Percentiles rank a stretch among this genome's conserved stretches.
phyloP scores from a whole-genome alignment of 2,888 invertebrate genomes.

The Epinotia nisella region DNA sequence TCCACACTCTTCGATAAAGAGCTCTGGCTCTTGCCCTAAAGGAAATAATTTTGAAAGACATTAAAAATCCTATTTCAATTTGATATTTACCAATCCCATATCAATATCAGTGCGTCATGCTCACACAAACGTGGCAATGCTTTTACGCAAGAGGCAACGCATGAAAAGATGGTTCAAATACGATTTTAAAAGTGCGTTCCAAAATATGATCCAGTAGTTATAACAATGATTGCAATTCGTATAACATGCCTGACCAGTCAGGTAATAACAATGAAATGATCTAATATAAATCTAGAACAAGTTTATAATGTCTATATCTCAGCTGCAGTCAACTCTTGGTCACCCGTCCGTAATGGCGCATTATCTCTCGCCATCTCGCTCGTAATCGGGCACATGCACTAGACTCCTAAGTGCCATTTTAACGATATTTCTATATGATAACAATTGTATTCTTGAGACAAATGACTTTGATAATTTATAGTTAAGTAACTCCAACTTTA shows the following conservation, averaged over 20 bases:
- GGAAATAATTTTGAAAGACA: too few species aligned
- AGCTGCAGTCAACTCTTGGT: neutral
- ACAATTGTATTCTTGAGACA: slow-evolving; percentile 42
- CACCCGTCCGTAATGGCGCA: slow-evolving; percentile 64
- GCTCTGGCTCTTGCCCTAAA: too few species aligned
- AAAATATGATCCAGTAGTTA: too few species aligned
- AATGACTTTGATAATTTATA: slow-evolving; percentile 25
- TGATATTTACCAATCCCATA: too few species aligned
- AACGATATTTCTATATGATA: slow-evolving; percentile 45
- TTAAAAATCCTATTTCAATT: too few species aligned
- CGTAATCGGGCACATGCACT: slow-evolving; percentile 59
- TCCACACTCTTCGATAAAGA: too few species aligned
- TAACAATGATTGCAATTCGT: too few species aligned
- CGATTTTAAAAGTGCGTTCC: too few species aligned
- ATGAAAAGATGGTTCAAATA: too few species aligned
- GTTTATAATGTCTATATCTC: slow-evolving; percentile 8
- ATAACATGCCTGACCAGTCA: neutral
- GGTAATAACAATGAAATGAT: neutral
- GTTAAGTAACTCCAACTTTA: neutral
- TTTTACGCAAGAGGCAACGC: too few species aligned
- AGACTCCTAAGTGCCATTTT: slow-evolving; percentile 44
- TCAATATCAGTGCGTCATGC: too few species aligned
- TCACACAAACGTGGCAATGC: too few species aligned
- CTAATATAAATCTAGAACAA: neutral
- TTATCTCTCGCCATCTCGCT: slow-evolving; percentile 70